Base-by-base conservation (phyloP, 2,113 vertebrate species). In the Gymnocephalus cernua region DNA sequence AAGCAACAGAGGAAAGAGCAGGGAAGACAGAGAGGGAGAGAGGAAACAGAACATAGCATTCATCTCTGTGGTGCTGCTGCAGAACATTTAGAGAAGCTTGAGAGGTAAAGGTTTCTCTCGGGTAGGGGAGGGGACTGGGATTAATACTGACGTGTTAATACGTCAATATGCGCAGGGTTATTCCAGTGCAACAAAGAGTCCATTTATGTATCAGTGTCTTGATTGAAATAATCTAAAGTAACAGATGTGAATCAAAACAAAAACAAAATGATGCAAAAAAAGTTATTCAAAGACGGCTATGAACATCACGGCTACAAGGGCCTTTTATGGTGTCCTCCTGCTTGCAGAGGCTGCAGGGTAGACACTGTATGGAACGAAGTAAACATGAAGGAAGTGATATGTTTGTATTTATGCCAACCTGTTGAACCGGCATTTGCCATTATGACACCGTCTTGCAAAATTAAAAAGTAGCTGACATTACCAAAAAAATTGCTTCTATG, bases 61-160 rank as follows among this genome's bases (percentile, higher is more conserved):
- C 57, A 82, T 53, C 15, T 75, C 41, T 21, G 74, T 29, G 25
- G 14, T 19, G 32, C 44, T 19, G 45, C 47, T 27, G 62, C n/a
- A 57, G 45, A 76, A 57, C 45, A 67, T 74, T 25, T 4, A 16
- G 12, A 72, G 35, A 0, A 1, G 25, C 29, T 8, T 5, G 44
- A 83, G 74, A 32, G 38, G 62, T 63, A 62, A 57, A 32, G 4
- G 71, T 57, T 84, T 76, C 48, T 45, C 54, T 44, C 56, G 29
- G 19, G 18, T 9, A 3, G 38, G 27, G 35, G n/a, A 68, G 62
- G 27, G 62, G 38, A 47, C 35, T 11, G 13, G 64, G 76, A 77
- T 87, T 78, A 89, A 76, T 57, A 73, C 25, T 72, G 74, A 89
- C 61, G 25, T 54, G 71, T 54, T 79, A 76, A 84, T 69, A 58